Evolutionary conservation across 1,140 invertebrate genomes (phyloP).

Genomic region (Maniola jurtina): DNA sequence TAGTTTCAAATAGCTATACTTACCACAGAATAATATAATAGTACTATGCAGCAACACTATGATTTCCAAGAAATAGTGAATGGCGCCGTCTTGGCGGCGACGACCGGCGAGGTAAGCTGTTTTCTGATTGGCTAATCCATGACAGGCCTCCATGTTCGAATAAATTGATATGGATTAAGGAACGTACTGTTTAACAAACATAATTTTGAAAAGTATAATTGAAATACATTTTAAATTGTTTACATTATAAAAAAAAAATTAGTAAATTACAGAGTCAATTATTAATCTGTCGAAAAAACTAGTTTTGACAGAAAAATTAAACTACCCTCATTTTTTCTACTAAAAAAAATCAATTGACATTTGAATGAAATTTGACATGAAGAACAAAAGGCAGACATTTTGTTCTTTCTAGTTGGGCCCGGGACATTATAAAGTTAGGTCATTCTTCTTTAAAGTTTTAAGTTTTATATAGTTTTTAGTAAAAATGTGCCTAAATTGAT

Average conservation of each 20-base stretch:
- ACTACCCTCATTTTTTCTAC: constrained; percentile 34
- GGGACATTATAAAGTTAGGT: constrained; percentile 46
- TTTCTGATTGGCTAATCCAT: constrained; percentile 50
- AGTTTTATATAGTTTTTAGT: not conserved
- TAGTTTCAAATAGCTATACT: too few species aligned
- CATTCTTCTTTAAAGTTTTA: not conserved
- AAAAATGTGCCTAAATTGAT: constrained; percentile 31
- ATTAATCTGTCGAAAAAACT: not conserved
- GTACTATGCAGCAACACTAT: too few species aligned
- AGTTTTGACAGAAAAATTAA: not conserved
- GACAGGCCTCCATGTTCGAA: constrained; percentile 46
- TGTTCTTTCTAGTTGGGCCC: constrained; percentile 40
- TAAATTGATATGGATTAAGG: constrained; percentile 6
- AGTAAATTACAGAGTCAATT: not conserved
- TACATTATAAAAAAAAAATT: too few species aligned
- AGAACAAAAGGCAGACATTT: not conserved
- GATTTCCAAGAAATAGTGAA: constrained; percentile 26
- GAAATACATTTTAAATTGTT: not conserved
- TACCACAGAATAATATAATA: too few species aligned
- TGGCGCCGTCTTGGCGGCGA: constrained; percentile 50
- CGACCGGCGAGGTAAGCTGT: constrained; percentile 35
- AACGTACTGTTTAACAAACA: not conserved
- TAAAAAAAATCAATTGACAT: not conserved
- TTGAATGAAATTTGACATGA: not conserved
- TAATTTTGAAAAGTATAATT: not conserved